Evolutionary conservation across 2,888 invertebrate species (phyloP).

Genomic region (Cryptocephalus moraei): DNA sequence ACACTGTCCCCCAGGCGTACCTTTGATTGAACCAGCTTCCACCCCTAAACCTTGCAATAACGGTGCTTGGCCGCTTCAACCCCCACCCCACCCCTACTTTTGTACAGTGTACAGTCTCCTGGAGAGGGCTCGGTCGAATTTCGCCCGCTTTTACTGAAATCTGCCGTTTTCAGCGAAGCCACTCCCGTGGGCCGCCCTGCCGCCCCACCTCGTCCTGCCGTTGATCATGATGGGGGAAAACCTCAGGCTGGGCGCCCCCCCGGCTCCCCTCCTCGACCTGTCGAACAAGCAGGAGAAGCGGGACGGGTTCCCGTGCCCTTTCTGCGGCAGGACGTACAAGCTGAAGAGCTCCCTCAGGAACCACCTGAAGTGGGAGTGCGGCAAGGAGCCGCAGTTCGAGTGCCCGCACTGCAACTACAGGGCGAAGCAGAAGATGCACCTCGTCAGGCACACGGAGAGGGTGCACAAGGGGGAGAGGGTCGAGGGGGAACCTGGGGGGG

Average conservation of each 20-base stretch:
- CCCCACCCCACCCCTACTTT: too few species aligned
- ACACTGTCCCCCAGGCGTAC: too few species aligned
- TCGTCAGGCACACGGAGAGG: constrained; percentile 15
- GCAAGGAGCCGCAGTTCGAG: constrained; percentile 18
- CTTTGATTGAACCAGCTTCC: too few species aligned
- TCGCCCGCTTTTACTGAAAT: neutral
- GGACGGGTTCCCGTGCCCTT: constrained; percentile 58
- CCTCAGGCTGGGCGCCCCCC: constrained; percentile 27
- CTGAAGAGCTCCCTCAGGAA: constrained; percentile 18
- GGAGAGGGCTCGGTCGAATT: too few species aligned
- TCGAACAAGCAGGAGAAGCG: neutral
- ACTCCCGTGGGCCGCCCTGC: constrained; percentile 63
- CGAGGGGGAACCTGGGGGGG: too few species aligned
- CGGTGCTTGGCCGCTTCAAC: too few species aligned
- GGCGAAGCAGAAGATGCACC: constrained; percentile 18
- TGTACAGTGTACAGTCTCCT: too few species aligned
- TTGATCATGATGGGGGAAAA: constrained; percentile 50
- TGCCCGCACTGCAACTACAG: constrained; percentile 19
- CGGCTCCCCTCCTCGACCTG: constrained; percentile 3
- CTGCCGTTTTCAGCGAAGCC: constrained; percentile 39
- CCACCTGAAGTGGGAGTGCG: constrained; percentile 21
- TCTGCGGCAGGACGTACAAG: constrained; percentile 73
- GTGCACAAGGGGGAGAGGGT: constrained; percentile 37
- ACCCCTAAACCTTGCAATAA: too few species aligned
- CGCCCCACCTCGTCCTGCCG: constrained; percentile 62